phyloP scores from a whole-genome alignment of 2,113 vertebrate genomes.

The Notothenia coriiceps region DNA sequence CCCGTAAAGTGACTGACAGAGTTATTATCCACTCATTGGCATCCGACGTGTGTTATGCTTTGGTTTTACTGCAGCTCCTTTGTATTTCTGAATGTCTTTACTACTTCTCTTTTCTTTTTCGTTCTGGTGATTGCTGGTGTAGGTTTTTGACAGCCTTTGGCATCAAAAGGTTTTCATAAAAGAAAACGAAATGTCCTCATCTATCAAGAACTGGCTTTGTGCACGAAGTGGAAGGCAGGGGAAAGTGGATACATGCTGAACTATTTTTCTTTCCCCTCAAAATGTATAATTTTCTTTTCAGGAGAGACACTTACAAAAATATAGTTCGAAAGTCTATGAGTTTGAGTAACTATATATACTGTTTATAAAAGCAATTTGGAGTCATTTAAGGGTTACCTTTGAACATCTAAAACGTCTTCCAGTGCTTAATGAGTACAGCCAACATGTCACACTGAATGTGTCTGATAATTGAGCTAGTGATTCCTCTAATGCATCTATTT shows the following conservation, averaged over 20 bases:
- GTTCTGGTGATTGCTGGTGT: constrained; percentile 52
- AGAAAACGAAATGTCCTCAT: constrained; percentile 56
- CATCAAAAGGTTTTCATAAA: constrained; percentile 62
- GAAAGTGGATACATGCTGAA: constrained; percentile 35
- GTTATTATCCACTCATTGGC: constrained; percentile 37
- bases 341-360: not conserved
- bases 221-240: constrained; percentile 30
- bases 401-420: not conserved
- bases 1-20: constrained; percentile 4
- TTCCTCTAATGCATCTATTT: not conserved
- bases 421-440: not conserved
- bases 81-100: constrained; percentile 51
- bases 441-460: constrained; percentile 3
- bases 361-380: not conserved
- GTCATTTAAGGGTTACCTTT: not conserved
- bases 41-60: constrained; percentile 54
- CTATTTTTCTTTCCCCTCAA: constrained; percentile 6
- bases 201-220: constrained; percentile 50
- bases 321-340: not conserved
- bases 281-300: constrained; percentile 24
- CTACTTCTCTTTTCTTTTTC: constrained; percentile 48
- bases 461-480: not conserved
- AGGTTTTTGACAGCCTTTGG: constrained; percentile 56
- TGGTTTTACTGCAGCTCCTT: constrained; percentile 45
- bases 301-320: constrained; percentile 10